Evolutionary conservation across 2,888 invertebrate genomes (phyloP), one percentile per base, ranked within the genome.

Genomic region (Dynastes maya): DNA sequence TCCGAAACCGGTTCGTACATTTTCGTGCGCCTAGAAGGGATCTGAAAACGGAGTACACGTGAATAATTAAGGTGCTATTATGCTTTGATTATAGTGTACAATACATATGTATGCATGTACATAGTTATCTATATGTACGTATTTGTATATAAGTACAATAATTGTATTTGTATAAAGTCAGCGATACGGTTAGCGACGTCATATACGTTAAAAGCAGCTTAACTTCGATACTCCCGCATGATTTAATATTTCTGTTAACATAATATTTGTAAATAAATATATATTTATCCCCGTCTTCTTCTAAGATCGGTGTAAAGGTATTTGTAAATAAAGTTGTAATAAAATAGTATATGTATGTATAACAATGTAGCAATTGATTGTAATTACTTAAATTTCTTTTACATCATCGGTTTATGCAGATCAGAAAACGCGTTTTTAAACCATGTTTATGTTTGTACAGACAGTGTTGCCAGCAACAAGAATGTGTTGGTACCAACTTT

Each of bases 1-100:
- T 86, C 86, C 79, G 85, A 82, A 64, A 88, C 88, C 49, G 87
- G 87, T 81, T 88, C 87, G 85, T 88, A 88, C 88, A 88, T 88
- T 80, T 83, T 85, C 83, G 86, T 82, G 74, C 82, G 82, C 32
- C 37, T 71, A 37, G 71, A 71, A 65, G 83, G 81, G 76, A 84
- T 83, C 85, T 85, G 83, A 51, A 84, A 84, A 80, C 63, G 72
- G 74, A 71, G 32, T 37, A 37, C 58, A 71, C 75, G 78, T 78
- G 58, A 77, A 67, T 77, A 68, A 78, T 80, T 81, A 65, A 63
- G 16, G 58, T 70, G 70, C 40, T 68, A 68, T 68, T 68, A 68
- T 49, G 9, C 49, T 6, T 68, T 61, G 16, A 16, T 53, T 53
- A 16, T 2, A 53, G 53, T 16, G 16, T 53, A 16, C 5, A 16